Base-by-base conservation (phyloP, 2,797 vertebrate species). In the Pseudochromis fuscus region DNA sequence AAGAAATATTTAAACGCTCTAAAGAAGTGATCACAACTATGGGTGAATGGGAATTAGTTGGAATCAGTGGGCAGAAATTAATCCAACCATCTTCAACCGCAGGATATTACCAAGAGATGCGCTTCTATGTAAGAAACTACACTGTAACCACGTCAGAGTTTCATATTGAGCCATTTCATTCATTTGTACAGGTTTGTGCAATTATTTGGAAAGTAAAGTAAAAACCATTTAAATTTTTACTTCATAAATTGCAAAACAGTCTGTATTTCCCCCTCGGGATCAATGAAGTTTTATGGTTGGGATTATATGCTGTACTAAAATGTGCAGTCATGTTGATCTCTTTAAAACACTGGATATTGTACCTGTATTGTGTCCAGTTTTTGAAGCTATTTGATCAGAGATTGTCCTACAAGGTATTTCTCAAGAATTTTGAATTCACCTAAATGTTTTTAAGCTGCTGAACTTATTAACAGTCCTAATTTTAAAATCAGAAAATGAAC, bases 11-110 rank as follows among this genome's bases (percentile, higher is more conserved):
- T 6, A 1, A 69, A 18, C 0, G 5, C 3, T 93, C 92, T 5
- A 66, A 73, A 71, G 0, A 45, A 0, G 67, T 57, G 5, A 82
- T 94, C 62, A 27, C 74, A 10, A 93, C 90, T 0, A 87, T 84
- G 73, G 93, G 93, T 6, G 93, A 93, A 75, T 94, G 91, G 91
- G 78, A 91, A 13, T 88, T 95, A 1, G 7, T 85, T 24, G 83
- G 77, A 55, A 67, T 95, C 46, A 72, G 33, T 23, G 65, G 42
- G 10, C 19, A 48, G 19, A 72, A 48, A 38, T 27, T 21, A 2
- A 2, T 7, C 0, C 5, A 60, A 0, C 3, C 4, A 7, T 0
- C 10, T 4, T 0, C 0, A 0, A 0, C 0, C 1, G 30, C 0
- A 0, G 1, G 19, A 1, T 0, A 0, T 2, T 89, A 87, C 4